Conservation (phyloP, 2,797 vertebrate genomes). For the Hydrolagus colliei region DNA sequence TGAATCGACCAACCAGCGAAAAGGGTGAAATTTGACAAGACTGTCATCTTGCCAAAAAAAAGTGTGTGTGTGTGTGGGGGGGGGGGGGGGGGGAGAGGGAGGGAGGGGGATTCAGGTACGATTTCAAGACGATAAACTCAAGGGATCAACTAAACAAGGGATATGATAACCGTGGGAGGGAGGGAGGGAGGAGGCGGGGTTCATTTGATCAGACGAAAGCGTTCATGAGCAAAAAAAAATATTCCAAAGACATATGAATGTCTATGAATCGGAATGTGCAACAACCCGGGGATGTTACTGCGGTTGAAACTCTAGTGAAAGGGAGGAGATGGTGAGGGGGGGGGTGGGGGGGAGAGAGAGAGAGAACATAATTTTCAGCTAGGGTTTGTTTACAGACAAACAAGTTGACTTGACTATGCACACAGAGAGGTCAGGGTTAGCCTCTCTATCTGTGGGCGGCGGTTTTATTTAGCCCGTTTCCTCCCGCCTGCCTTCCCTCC, state of each 20-base stretch:
- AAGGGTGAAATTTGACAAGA: not conserved
- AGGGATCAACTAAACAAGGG: no score
- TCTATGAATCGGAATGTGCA: not conserved
- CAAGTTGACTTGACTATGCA: slow-evolving; percentile 33
- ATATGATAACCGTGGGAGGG: no score
- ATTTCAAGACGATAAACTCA: not conserved
- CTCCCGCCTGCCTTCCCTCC: slow-evolving; percentile 36
- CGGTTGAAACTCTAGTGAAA: not conserved
- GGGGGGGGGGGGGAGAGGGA: no score
- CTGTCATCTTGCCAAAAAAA: not conserved
- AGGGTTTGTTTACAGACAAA: slow-evolving; percentile 8
- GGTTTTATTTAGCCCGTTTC: slow-evolving; percentile 38
- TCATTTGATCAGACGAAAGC: not conserved
- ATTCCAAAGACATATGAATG: no score
- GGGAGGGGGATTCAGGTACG: no score
- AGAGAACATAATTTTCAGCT: no score
- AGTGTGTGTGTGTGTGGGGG: no score
- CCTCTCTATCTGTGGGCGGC: slow-evolving; percentile 34
- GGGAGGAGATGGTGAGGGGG: no score
- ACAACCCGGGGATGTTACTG: not conserved
- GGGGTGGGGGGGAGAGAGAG: no score
- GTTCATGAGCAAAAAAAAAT: not conserved
- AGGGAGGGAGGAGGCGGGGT: no score
- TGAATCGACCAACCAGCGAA: not conserved
- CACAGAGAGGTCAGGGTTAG: slow-evolving; percentile 21